Base-by-base conservation (phyloP, 2,888 invertebrate genomes). In the Litoditis marina region DNA sequence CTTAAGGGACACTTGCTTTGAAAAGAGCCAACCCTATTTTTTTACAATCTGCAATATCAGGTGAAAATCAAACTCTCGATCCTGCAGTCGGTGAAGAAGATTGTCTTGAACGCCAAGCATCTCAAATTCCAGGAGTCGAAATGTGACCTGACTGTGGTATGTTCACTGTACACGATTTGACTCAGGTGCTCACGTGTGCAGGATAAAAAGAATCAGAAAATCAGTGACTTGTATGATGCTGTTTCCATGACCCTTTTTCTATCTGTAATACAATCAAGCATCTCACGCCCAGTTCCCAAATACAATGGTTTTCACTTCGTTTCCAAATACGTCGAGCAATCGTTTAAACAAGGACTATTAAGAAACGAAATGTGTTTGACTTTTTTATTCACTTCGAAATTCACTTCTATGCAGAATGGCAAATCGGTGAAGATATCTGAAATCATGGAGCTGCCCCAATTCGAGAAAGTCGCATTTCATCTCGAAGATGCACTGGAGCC, bases 401-500 rank as follows among this genome's bases (percentile, higher is more conserved):
- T 16, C 11, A 50, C 4, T 25, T 28, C 13, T 8, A 34, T 46
- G 30, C 28, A 60, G 58, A 39, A 60, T 32, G 55, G 54, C 5
- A 66, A 54, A 5, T 51, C 57, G 2, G 46, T 72, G 1, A 66
- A 56, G 19, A 66, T 65, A 7, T 63, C 51, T 19, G 42, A 55
- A 47, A 30, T 71, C 4, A 52, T 22, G 34, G 31, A 42, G 25
- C 65, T 69, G 30, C 73, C 74, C 16, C 64, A 74, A 19, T 64
- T 75, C 3, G 73, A 78, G 39, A 77, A 78, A 65, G 67, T 78
- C 7, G 69, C 72, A 53, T 72, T 80, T 56, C 62, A 74, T n/a
- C 44, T 79, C 50, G 73, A 71, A 30, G 60, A 58, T 7, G 60
- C 66, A 4, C 52, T 79, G 16, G 50, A 66, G n/a, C 56, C 68